Evolutionary conservation across 2,113 vertebrate species (phyloP).

Genomic region (Callaeas wilsoni): DNA sequence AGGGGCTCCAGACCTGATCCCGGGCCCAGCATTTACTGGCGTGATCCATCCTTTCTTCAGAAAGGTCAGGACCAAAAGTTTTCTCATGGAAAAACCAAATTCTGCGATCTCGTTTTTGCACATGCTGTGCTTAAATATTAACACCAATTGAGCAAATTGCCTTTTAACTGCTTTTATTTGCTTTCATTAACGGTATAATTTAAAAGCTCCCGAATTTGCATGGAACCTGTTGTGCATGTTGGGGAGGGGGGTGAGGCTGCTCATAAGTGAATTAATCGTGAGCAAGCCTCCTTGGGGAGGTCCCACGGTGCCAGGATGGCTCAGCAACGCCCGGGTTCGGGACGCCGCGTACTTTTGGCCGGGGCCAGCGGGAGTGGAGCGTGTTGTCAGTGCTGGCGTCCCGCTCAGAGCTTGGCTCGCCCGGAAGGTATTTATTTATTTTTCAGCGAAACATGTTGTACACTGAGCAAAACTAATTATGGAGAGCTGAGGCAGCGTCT

Average conservation of each 20-base stretch:
- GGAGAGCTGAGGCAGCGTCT: slow-evolving; percentile 1
- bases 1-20: not conserved
- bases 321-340: not conserved
- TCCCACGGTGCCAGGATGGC: not conserved
- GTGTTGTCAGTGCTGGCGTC: slow-evolving; percentile 1
- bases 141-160: slow-evolving; percentile 85
- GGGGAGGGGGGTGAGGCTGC: not conserved
- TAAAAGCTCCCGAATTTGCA: slow-evolving; percentile 81
- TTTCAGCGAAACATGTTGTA: slow-evolving; percentile 53
- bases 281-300: slow-evolving; percentile 39
- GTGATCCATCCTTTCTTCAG: not conserved
- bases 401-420: slow-evolving; percentile 26
- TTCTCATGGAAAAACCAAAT: slow-evolving; percentile 40
- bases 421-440: slow-evolving; percentile 38
- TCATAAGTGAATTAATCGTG: slow-evolving; percentile 56
- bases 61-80: not conserved
- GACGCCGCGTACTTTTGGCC: slow-evolving; percentile 60
- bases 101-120: slow-evolving; percentile 68
- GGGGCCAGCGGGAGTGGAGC: not conserved
- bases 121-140: slow-evolving; percentile 86
- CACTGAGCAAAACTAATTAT: slow-evolving; percentile 37
- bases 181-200: slow-evolving; percentile 84
- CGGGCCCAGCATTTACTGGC: not conserved
- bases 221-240: slow-evolving; percentile 76
- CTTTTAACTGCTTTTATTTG: slow-evolving; percentile 87